Percentiles rank a stretch among this genome's conserved stretches.
These are phyloP conservation scores for Macrophya annulata DNA, from an alignment of 2,888 invertebrate genomes.

Conservation along the genomic window DNA sequence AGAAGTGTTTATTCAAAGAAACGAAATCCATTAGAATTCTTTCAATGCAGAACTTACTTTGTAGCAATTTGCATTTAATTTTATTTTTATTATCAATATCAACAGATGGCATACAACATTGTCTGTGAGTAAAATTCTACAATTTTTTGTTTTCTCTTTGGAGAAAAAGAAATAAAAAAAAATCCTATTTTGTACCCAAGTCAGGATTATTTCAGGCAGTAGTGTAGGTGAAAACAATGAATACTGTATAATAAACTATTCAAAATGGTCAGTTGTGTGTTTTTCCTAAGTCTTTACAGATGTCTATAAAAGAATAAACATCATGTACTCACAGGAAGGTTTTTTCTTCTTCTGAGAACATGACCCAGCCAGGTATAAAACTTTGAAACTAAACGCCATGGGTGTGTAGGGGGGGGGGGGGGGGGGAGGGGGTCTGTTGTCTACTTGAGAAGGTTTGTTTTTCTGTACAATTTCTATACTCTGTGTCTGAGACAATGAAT, in stretches of 20 bases:
- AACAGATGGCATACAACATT: conserved; percentile 2
- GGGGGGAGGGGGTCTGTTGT: neutral
- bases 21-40: neutral
- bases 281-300: neutral
- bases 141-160: neutral
- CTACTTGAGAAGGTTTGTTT: neutral
- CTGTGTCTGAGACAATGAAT: neutral
- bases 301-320: neutral
- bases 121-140: neutral
- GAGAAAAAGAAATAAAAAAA: too few relatives aligned
- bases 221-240: neutral
- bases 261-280: neutral
- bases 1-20: neutral
- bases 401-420: neutral
- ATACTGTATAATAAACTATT: neutral
- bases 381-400: neutral
- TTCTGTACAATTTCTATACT: neutral
- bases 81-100: neutral
- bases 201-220: neutral
- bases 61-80: neutral
- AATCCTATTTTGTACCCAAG: neutral
- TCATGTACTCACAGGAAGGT: neutral
- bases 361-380: neutral
- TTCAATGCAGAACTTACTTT: neutral
- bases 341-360: neutral